phyloP scores from a whole-genome alignment of 2,888 invertebrate species.

The Himalopsyche kuldschensis region DNA sequence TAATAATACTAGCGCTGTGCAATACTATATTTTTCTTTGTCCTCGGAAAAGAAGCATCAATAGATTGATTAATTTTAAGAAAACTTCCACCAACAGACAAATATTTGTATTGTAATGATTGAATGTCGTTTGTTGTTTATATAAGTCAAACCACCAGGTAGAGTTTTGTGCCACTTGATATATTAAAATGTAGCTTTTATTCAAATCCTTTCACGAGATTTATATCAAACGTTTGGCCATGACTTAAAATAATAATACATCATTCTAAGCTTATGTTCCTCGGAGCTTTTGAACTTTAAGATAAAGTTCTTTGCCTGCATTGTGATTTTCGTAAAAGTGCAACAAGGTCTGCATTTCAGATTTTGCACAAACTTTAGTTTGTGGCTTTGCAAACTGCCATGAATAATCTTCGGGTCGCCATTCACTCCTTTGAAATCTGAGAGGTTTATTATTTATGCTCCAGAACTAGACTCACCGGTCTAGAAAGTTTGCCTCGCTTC shows the following conservation, averaged over 20 bases:
- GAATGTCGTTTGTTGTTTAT: too few species aligned
- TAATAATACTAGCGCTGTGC: too few species aligned
- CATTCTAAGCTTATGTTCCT: background rate
- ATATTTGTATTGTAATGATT: too few species aligned
- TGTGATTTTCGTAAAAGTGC: constrained; percentile 18
- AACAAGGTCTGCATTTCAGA: constrained; percentile 30
- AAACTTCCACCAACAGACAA: too few species aligned
- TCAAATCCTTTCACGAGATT: too few species aligned
- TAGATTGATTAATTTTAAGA: too few species aligned
- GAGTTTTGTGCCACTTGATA: too few species aligned
- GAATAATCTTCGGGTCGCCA: constrained; percentile 32
- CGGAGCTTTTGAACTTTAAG: background rate
- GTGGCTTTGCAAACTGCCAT: constrained; percentile 18
- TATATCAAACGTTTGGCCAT: too few species aligned
- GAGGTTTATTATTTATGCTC: constrained; percentile 34
- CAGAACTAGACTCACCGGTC: constrained; percentile 22
- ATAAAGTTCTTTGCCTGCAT: constrained; percentile 12
- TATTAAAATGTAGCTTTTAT: too few species aligned
- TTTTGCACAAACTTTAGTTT: constrained; percentile 4
- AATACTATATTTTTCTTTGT: too few species aligned
- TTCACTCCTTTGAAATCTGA: constrained; percentile 21
- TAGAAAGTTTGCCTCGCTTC: constrained; percentile 21
- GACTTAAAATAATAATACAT: background rate
- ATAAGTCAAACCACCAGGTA: too few species aligned
- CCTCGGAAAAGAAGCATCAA: too few species aligned